Conservation (phyloP, 2,113 vertebrate genomes). For the Clupea harengus region DNA sequence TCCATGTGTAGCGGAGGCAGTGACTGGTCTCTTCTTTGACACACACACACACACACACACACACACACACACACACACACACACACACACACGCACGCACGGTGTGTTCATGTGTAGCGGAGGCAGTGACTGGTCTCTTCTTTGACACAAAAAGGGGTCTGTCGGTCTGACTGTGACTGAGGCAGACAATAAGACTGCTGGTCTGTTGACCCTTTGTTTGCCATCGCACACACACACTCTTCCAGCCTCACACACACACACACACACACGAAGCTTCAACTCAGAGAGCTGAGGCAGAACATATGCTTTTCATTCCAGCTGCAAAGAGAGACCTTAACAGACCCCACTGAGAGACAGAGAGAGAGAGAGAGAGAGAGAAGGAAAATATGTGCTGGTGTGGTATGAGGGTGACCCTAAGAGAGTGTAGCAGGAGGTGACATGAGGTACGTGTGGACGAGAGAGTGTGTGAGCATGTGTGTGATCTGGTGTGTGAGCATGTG, state of each 20-base stretch:
- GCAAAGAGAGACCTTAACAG: not conserved
- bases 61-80: not conserved
- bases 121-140: too few relatives aligned
- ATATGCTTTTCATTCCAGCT: not conserved
- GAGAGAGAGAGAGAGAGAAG: too few relatives aligned
- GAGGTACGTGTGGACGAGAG: too few relatives aligned
- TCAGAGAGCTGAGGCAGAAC: not conserved
- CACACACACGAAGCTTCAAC: not conserved
- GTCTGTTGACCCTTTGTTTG: not conserved
- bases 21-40: not conserved
- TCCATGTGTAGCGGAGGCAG: not conserved
- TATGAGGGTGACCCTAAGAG: too few relatives aligned
- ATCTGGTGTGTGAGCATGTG: too few relatives aligned
- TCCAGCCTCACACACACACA: not conserved
- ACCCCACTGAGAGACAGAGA: not conserved
- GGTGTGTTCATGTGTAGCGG: too few relatives aligned
- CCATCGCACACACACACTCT: not conserved
- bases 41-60: not conserved
- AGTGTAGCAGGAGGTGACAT: too few relatives aligned
- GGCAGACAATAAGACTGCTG: not conserved
- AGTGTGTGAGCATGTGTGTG: too few relatives aligned
- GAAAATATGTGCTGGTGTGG: too few relatives aligned
- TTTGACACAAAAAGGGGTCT: not conserved
- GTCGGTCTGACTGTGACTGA: not conserved
- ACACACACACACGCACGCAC: too few relatives aligned